These are phyloP conservation scores for Ctenopoma multispine DNA, from an alignment of 2,797 vertebrate genomes.

Conservation along the genomic window DNA sequence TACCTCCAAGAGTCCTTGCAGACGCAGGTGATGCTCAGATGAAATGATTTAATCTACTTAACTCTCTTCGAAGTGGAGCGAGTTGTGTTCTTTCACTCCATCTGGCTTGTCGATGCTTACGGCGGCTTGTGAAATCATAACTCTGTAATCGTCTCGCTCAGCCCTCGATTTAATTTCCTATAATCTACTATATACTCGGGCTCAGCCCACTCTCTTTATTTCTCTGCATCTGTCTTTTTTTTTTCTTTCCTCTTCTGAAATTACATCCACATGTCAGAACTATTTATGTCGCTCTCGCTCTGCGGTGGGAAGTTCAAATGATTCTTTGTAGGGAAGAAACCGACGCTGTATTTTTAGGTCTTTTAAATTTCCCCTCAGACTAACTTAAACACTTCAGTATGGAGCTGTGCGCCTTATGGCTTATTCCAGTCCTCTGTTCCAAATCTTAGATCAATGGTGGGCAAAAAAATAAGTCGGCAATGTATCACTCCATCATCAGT, in stretches of 20 bases:
- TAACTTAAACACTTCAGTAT: slow-evolving; percentile 83
- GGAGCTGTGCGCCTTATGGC: slow-evolving; percentile 72
- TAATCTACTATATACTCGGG: slow-evolving; percentile 73
- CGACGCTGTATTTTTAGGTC: slow-evolving; percentile 87
- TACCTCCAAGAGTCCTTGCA: slow-evolving; percentile 60
- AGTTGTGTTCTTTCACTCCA: slow-evolving; percentile 70
- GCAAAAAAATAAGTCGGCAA: slow-evolving; percentile 41
- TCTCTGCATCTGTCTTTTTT: slow-evolving; percentile 77
- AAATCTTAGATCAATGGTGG: slow-evolving; percentile 64
- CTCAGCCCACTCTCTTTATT: slow-evolving; percentile 71
- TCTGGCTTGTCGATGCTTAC: slow-evolving; percentile 72
- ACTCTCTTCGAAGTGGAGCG: slow-evolving; percentile 71
- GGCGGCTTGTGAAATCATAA: slow-evolving; percentile 78
- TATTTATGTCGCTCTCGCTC: slow-evolving; percentile 87
- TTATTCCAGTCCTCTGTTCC: slow-evolving; percentile 65
- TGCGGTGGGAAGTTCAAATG: slow-evolving; percentile 91
- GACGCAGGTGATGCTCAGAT: slow-evolving; percentile 65
- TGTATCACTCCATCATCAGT: slow-evolving; percentile 70
- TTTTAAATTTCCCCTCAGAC: slow-evolving; percentile 83
- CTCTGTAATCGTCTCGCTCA: slow-evolving; percentile 76
- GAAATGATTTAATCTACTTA: slow-evolving; percentile 70
- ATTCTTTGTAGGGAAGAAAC: slow-evolving; percentile 88
- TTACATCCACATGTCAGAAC: slow-evolving; percentile 91
- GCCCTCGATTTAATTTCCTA: slow-evolving; percentile 75
- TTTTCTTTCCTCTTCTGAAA: slow-evolving; percentile 82